Evolutionary conservation across 2,797 vertebrate genomes (phyloP).

Genomic region (Enteromius viviparus): DNA sequence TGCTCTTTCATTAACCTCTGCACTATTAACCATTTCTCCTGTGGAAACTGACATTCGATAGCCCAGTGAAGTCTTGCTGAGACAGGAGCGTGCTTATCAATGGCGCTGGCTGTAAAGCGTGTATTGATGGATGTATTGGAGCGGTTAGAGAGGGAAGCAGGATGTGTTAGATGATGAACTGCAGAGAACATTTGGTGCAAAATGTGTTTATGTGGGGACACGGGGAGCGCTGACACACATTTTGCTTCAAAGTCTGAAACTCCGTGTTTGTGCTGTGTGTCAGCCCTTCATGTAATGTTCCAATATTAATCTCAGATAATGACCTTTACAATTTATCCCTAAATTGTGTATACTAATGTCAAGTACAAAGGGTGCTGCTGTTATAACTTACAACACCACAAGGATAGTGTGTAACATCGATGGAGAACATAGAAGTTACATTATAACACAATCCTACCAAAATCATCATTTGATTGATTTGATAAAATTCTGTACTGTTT

Average conservation of each 20-base stretch:
- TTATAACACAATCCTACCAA: not conserved
- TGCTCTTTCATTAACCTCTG: slow-evolving; percentile 47
- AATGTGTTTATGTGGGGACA: not conserved
- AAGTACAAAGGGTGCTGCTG: not conserved
- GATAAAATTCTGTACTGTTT: not conserved
- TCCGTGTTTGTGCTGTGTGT: not conserved
- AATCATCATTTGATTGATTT: not conserved
- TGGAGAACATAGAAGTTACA: no score
- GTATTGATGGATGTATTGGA: slow-evolving; percentile 13
- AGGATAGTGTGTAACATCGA: not conserved
- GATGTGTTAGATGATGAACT: slow-evolving; percentile 1
- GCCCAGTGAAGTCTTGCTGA: not conserved
- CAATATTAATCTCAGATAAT: not conserved
- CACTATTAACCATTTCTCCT: slow-evolving; percentile 36
- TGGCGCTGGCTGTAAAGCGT: not conserved
- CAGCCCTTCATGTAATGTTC: not conserved
- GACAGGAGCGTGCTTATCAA: slow-evolving; percentile 20
- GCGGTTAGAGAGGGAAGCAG: not conserved
- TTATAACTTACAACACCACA: not conserved
- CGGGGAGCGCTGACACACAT: not conserved
- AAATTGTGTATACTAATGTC: not conserved
- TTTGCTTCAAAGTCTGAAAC: slow-evolving; percentile 1
- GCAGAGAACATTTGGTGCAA: not conserved
- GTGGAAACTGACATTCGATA: slow-evolving; percentile 27
- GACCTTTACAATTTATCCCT: no score